These are phyloP conservation scores for Microplitis demolitor DNA, from an alignment of 1,140 invertebrate species.

Conservation along the genomic window DNA sequence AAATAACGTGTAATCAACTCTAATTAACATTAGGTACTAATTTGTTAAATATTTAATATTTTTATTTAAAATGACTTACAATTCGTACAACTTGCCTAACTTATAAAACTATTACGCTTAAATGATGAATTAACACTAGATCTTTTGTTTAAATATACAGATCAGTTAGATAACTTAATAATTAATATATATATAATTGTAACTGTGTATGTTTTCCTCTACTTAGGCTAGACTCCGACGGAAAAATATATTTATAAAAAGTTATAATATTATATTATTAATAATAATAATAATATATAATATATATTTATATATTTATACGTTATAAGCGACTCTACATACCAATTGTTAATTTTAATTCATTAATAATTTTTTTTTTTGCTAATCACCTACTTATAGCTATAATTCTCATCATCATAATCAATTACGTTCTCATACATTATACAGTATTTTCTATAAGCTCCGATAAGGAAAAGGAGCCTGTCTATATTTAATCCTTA, in stretches of 20 bases:
- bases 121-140: constrained; percentile 55
- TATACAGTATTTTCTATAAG: constrained; percentile 20
- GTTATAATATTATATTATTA: constrained; percentile 57
- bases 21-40: constrained; percentile 54
- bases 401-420: constrained; percentile 42
- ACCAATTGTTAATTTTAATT: constrained; percentile 26
- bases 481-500: constrained; percentile 8
- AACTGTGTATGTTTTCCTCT: constrained; percentile 54
- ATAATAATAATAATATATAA: constrained; percentile 25
- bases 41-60: constrained; percentile 8
- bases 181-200: constrained; percentile 58
- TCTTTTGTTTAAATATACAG: constrained; percentile 31
- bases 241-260: constrained; percentile 65
- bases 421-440: constrained; percentile 33
- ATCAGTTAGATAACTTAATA: constrained; percentile 38
- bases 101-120: constrained; percentile 52
- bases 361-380: constrained; percentile 8
- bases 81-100: constrained; percentile 48
- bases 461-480: constrained; percentile 21
- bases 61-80: constrained; percentile 35
- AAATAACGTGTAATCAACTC: too few relatives aligned
- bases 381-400: constrained; percentile 55
- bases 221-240: constrained; percentile 62
- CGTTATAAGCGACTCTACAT: constrained; percentile 57
- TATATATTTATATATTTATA: constrained; percentile 35